Conservation (phyloP, 2,113 vertebrate species). For the Xenotilapia caudafasciata region DNA sequence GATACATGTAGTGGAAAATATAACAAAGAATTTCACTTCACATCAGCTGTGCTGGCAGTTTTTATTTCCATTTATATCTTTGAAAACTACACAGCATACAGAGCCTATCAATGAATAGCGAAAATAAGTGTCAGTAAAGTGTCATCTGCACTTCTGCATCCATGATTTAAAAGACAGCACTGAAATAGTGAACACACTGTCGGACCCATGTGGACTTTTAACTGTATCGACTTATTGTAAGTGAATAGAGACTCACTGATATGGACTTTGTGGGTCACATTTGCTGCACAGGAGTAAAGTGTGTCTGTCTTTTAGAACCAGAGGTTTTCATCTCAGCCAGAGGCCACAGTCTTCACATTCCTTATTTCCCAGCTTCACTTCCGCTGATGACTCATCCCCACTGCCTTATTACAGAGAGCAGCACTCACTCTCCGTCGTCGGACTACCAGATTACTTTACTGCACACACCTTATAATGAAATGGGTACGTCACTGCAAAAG, state of each 20-base stretch:
- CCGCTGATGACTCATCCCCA: conserved; percentile 79
- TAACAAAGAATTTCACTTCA: background rate
- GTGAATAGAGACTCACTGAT: background rate
- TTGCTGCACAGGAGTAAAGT: conserved; percentile 15
- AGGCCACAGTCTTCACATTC: conserved; percentile 68
- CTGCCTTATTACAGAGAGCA: conserved; percentile 76
- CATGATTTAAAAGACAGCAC: background rate
- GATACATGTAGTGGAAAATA: background rate
- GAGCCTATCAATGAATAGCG: background rate
- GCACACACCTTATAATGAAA: conserved; percentile 71
- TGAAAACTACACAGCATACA: background rate
- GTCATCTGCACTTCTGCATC: background rate
- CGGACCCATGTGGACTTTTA: background rate
- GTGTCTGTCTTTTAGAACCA: conserved; percentile 65
- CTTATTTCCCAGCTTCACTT: conserved; percentile 59
- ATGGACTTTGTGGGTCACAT: conserved; percentile 34
- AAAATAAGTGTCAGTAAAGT: background rate
- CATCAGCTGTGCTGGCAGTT: background rate
- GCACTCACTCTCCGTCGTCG: conserved; percentile 67
- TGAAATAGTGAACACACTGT: background rate
- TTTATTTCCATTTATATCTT: background rate
- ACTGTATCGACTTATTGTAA: conserved; percentile 4
- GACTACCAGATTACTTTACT: conserved; percentile 69
- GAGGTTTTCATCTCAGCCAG: conserved; percentile 79
- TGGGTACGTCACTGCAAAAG: conserved; percentile 25